These are phyloP conservation scores for Nasonia oneida DNA, from an alignment of 2,888 invertebrate species.

Conservation along the genomic window DNA sequence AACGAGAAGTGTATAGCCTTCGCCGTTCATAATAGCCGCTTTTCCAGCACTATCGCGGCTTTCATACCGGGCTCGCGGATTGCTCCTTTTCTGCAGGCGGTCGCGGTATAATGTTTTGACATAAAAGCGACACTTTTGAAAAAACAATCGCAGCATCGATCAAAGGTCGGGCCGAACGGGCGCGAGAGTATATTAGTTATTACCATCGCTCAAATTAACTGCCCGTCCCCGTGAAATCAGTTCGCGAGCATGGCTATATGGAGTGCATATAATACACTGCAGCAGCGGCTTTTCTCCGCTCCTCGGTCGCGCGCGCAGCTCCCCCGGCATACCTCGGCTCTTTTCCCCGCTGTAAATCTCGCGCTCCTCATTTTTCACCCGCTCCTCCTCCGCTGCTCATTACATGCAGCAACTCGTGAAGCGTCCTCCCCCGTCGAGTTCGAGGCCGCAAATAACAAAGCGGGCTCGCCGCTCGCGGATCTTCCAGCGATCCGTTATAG, in stretches of 20 bases:
- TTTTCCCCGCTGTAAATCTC: conserved; percentile 15
- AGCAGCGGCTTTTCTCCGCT: neutral
- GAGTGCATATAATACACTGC: neutral
- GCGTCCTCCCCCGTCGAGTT: neutral
- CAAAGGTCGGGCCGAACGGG: too few relatives aligned
- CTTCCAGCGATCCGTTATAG: conserved; percentile 30
- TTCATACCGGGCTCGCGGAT: too few relatives aligned
- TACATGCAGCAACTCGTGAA: conserved; percentile 4
- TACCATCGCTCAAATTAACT: neutral
- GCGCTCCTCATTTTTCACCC: conserved; percentile 12
- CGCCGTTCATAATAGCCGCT: too few relatives aligned
- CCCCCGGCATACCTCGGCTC: neutral
- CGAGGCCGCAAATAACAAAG: neutral
- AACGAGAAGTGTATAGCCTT: too few relatives aligned
- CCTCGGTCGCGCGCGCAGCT: neutral
- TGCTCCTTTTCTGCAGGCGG: too few relatives aligned
- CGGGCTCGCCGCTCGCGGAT: conserved; percentile 32
- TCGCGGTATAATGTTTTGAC: too few relatives aligned
- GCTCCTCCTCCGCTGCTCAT: conserved; percentile 3
- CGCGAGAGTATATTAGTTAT: neutral
- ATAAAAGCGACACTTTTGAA: too few relatives aligned
- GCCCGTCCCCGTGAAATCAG: neutral
- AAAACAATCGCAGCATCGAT: too few relatives aligned
- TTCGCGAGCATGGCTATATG: too few relatives aligned
- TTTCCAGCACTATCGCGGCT: too few relatives aligned